Base-by-base conservation (phyloP, 2,888 invertebrate genomes). In the Drosophila bunnanda region DNA sequence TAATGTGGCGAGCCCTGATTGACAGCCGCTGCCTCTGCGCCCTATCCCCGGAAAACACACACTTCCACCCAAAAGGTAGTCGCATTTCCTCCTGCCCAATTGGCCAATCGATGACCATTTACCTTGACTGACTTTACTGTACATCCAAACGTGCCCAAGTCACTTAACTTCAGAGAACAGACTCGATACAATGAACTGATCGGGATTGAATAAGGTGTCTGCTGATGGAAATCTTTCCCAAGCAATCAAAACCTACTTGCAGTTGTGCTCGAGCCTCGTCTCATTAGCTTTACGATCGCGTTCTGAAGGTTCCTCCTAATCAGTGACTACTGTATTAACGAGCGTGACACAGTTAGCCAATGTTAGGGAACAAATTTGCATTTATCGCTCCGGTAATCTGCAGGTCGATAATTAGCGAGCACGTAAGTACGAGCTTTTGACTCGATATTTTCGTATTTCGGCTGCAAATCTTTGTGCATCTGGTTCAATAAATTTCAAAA, bases 1-100 rank as follows among this genome's bases (percentile, higher is more conserved):
- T 69, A 76, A 78, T 50, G 70, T 82, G 67, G 60, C 44, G 54
- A 28, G 60, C 59, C 36, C 43, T 67, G 64, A 78, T 68, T 78
- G 80, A 60, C 78, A 77, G 57, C 55, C 39, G 50, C 22, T 17
- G 57, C 36, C 54, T n/a, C 44, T 22, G 32, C 17, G 10, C 12
- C 44, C 44, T 44, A 10, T 59, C 12, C 20, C 28, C n/a, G 38
- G 25, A 46, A 20, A 61, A n/a, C 17, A 15, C 50, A 15, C 9
- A 22, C 34, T 13, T 22, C 32, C 25, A 7, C 15, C 41, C 4
- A 17, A 30, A 59, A 52, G 73, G 48, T 52, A 25, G 48, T 58
- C 10, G 28, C 66, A 60, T 55, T 66, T 80, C 75, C 64, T 56
- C 25, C 28, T n/a, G 12, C 9, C 43, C 15, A 2, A 15, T 48